Evolutionary conservation across 2,888 invertebrate genomes (phyloP).

Genomic region (Myathropa florea): DNA sequence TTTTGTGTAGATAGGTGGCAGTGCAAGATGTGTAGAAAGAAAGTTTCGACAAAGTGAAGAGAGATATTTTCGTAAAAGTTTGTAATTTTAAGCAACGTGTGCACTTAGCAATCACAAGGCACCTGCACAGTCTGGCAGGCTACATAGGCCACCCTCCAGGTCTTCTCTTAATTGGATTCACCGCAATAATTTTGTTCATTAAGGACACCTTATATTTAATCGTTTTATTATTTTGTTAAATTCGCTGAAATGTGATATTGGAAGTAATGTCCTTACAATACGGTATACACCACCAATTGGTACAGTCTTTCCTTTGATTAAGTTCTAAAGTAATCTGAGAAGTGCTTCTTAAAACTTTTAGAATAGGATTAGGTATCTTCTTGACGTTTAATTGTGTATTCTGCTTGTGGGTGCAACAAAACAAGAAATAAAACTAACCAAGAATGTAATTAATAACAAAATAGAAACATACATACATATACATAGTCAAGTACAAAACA

Average conservation of each 20-base stretch:
- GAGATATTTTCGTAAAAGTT: slow-evolving; percentile 58
- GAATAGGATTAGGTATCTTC: slow-evolving; percentile 17
- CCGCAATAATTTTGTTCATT: slow-evolving; percentile 13
- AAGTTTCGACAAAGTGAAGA: slow-evolving; percentile 35
- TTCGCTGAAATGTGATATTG: slow-evolving; percentile 48
- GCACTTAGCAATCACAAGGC: neutral
- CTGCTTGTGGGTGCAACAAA: slow-evolving; percentile 27
- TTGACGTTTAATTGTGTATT: slow-evolving; percentile 1
- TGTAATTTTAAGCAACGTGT: slow-evolving; percentile 27
- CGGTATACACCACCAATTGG: neutral
- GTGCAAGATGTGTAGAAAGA: slow-evolving; percentile 33
- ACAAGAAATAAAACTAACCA: slow-evolving; percentile 22
- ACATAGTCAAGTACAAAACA: neutral
- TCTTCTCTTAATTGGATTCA: neutral
- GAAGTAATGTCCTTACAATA: neutral
- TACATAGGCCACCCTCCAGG: neutral
- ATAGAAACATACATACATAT: neutral
- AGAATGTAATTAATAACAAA: neutral
- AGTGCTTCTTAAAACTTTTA: slow-evolving; percentile 62
- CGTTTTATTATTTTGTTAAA: neutral
- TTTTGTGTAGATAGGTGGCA: slow-evolving; percentile 47
- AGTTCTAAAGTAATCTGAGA: slow-evolving; percentile 36
- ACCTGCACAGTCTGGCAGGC: neutral
- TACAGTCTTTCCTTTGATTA: slow-evolving; percentile 38
- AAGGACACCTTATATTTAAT: neutral